Evolutionary conservation across 2,797 vertebrate genomes (phyloP).

Genomic region (Lithobates sylvaticus): DNA sequence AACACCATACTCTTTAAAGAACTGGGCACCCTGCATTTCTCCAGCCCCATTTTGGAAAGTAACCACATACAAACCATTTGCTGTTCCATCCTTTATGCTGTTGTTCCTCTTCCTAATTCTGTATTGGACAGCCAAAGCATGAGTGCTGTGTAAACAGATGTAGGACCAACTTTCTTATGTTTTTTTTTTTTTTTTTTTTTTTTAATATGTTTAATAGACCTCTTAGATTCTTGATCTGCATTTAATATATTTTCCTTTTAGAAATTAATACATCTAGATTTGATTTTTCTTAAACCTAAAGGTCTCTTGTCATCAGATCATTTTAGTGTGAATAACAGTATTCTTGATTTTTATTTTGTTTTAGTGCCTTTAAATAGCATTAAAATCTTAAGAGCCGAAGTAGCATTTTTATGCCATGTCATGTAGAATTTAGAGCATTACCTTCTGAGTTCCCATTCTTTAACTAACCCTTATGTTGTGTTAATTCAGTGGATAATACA

Average conservation of each 20-base stretch:
- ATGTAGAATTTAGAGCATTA: background rate
- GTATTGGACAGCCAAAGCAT: background rate
- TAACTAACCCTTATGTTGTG: background rate
- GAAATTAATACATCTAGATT: background rate
- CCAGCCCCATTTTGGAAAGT: background rate
- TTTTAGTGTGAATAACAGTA: background rate
- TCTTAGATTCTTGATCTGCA: background rate
- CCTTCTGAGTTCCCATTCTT: background rate
- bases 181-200: no score
- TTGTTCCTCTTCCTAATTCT: background rate
- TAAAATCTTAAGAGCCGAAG: background rate
- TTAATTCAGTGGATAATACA: background rate
- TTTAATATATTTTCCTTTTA: no score
- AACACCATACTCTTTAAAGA: conserved; percentile 15
- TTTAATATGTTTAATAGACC: background rate
- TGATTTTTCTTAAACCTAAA: background rate
- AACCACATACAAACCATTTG: background rate
- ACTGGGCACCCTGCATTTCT: conserved; percentile 6
- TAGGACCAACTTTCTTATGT: background rate
- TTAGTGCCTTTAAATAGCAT: background rate
- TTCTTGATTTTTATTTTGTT: background rate
- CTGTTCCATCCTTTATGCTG: background rate
- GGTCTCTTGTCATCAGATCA: background rate
- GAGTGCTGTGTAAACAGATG: background rate
- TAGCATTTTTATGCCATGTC: background rate